These are phyloP conservation scores for Alexandromys fortis DNA, from an alignment of 2,113 vertebrate species.

Conservation along the genomic window DNA sequence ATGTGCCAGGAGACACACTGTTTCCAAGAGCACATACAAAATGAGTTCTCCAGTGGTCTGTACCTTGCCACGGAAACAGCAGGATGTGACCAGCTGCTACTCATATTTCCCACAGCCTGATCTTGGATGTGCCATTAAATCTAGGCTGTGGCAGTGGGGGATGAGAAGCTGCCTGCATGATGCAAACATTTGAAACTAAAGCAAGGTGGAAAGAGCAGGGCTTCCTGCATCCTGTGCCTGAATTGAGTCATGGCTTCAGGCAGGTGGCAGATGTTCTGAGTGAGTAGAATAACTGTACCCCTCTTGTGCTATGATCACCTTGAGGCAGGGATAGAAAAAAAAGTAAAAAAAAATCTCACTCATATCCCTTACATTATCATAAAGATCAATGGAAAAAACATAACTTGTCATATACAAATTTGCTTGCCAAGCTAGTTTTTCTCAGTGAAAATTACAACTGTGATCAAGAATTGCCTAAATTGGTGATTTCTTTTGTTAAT, in stretches of 20 bases:
- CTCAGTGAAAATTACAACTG: neutral
- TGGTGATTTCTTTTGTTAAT: neutral
- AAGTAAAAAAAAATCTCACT: neutral
- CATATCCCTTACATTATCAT: neutral
- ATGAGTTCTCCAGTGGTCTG: conserved; percentile 60
- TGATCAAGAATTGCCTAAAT: conserved; percentile 11
- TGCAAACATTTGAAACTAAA: conserved; percentile 66
- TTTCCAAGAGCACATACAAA: conserved; percentile 70
- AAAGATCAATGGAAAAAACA: neutral
- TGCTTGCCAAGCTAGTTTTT: neutral
- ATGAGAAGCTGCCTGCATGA: conserved; percentile 58
- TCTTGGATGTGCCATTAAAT: conserved; percentile 62
- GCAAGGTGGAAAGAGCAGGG: conserved; percentile 62
- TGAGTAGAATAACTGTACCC: conserved; percentile 50
- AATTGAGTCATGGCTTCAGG: conserved; percentile 67
- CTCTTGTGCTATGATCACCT: conserved; percentile 57
- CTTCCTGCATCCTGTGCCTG: conserved; percentile 45
- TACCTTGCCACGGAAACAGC: conserved; percentile 60
- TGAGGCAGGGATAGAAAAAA: conserved; percentile 45
- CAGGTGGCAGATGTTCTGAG: conserved; percentile 74
- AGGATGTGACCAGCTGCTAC: conserved; percentile 70
- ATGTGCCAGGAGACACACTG: conserved; percentile 45
- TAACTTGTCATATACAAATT: conserved; percentile 8
- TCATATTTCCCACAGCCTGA: conserved; percentile 55
- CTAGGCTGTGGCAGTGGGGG: conserved; percentile 34